Evolutionary conservation across 2,797 vertebrate species (phyloP), one percentile per base, ranked within the genome.

Genomic region (Thaleichthys pacificus): DNA sequence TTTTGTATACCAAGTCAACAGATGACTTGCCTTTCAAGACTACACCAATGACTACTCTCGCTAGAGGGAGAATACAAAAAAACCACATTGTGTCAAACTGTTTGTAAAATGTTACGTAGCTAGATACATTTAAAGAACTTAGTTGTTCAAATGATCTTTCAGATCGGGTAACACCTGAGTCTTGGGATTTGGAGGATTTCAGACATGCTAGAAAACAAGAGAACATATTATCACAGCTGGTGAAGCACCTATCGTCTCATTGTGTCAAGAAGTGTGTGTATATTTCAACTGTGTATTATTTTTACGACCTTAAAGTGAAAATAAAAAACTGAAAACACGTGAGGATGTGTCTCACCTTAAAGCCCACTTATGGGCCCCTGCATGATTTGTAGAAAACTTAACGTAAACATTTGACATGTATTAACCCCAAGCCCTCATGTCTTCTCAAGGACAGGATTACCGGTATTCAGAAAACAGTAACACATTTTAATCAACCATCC

Each of bases 201-300:
- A 88, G 87, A 86, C 82, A 79, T 88, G 83, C 78, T 63, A 47
- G 47, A 58, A 72, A 77, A 86, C 85, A 80, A 82, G 84, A 86
- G 90, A 91, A 90, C 89, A 92, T 93, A 91, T 91, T 91, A 89
- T 81, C 76, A 73, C 67, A 85, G 80, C 77, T 81, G 87, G 74
- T 85, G 81, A 86, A 87, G 78, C 79, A 85, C 87, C 83, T 83
- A 82, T 79, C 75, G 75, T 88, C 85, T 83, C 35, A 35, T 76
- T 81, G 82, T 88, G 78, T 78, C 69, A 80, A 75, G 67, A 80
- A 76, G 67, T 81, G 74, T 66, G 70, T 84, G 47, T 66, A 79
- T 64, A 87, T 90, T 89, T 91, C 82, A 85, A 75, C 78, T 84
- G 84, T 90, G 84, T 89, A 86, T 88, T 57, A 63, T 89, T 93